Evolutionary conservation across 35 echinoderm and acorn worm genomes (phyloP), one percentile per base, ranked within the genome.

Genomic region (Apostichopus japonicus): DNA sequence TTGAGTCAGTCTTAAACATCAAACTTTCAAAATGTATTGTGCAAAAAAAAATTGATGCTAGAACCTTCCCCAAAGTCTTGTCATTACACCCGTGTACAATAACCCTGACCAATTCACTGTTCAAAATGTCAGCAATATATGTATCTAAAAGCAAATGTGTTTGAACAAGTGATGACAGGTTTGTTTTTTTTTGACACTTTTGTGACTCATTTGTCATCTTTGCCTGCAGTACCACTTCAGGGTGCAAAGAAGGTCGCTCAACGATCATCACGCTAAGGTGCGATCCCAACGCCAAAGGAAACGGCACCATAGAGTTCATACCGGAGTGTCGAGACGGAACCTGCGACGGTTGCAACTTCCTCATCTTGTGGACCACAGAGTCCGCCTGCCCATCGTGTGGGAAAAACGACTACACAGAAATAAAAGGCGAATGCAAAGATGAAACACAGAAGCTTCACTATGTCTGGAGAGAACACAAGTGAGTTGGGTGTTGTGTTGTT

Each of bases 271-370:
- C 90, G 53, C 86, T 99, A 22, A 90, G 97, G 23, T 99, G 97
- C 79, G 94, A 96, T 63, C 89, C 83, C 14, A 83, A 53, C 21
- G 93, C 87, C 11, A 77, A 84, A 23, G 90, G 86, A 11, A 77
- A 72, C 65, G 95, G 94, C 17, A 89, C 83, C 53, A 81, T 99
- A 24, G 73, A 94, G 51, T 84, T 99, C 24, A 93, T 95, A 25
- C 77, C 73, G 27, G 78, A 72, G 44, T 99, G 97, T 82, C 87
- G 95, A 5, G 91, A 90, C 63, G 97, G 97, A 11, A 99, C 97
- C 52, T 99, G 97, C 84, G 97, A 99, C 90, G 97, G 97, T 5
- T 99, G 97, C 59, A 94, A 92, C 8, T 99, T 99, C 93, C 95
- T 96, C 55, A 87, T 99, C 51, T 79, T 99, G 54, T 99, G 97